Base-by-base conservation (phyloP, 2,113 vertebrate species). In the Menidia beryllina region DNA sequence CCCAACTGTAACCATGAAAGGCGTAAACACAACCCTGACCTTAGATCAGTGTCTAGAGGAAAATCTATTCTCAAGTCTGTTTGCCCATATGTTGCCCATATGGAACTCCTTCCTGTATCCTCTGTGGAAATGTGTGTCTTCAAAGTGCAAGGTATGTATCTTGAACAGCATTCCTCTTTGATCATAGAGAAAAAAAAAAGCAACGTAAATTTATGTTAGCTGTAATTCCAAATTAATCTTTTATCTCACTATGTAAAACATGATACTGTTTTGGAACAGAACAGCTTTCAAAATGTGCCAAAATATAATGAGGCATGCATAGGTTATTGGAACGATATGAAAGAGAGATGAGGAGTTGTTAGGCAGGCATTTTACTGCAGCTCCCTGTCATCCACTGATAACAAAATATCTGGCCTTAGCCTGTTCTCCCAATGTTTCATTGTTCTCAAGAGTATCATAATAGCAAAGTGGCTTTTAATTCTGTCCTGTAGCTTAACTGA, bases 41-140 rank as follows among this genome's bases (percentile, higher is more conserved):
- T 89, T 65, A 82, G 89, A 88, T 86, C 88, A 86, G 86, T 78
- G 76, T 88, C 81, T 82, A 45, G 60, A 85, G 85, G 83, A 73
- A 77, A 84, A 87, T 87, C 72, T 68, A 76, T 81, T 72, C 80
- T 61, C 45, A 1, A 56, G 61, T 78, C 72, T 58, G 74, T 77
- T 85, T 76, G 77, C 48, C 68, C 91, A 91, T 85, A 88, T 92
- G 91, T 85, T 67, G 68, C 77, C 88, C 91, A 92, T 87, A 90
- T 92, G 89, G 68, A 83, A 45, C 26, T 43, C 38, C 74, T 92
- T 88, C 86, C 83, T 86, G 78, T 86, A 43, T 77, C 65, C 64
- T 79, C 61, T 75, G 63, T 63, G 74, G 67, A 83, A 77, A 73
- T 51, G 69, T 58, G 71, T 70, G 62, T 63, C 41, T 65, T 57